Evolutionary conservation across 1,140 invertebrate genomes (phyloP).

Genomic region (Maniola jurtina): DNA sequence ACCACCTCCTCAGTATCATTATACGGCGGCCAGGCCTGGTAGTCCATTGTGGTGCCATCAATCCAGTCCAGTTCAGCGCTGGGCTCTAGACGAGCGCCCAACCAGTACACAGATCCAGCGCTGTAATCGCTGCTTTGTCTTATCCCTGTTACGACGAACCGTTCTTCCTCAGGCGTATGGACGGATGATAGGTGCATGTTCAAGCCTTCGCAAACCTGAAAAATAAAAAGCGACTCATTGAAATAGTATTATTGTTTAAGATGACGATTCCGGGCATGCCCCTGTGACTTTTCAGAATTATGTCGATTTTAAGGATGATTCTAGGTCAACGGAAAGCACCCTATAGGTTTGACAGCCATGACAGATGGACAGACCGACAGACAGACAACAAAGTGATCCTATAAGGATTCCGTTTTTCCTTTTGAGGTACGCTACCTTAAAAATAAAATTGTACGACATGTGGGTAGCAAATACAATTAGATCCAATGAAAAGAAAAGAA

Average conservation of each 20-base stretch:
- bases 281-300: too few species aligned
- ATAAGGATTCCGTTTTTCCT: too few species aligned
- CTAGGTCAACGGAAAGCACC: too few species aligned
- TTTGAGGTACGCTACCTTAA: too few species aligned
- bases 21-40: conserved; percentile 80
- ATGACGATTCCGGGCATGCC: too few species aligned
- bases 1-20: conserved; percentile 62
- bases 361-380: too few species aligned
- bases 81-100: conserved; percentile 75
- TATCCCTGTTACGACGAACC: conserved; percentile 82
- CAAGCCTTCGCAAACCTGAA: conserved; percentile 82
- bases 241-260: too few species aligned
- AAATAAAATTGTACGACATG: too few species aligned
- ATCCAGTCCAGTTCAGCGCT: conserved; percentile 77
- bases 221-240: conserved; percentile 3
- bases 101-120: conserved; percentile 84
- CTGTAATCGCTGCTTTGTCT: conserved; percentile 83
- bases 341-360: too few species aligned
- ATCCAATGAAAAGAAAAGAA: neutral
- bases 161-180: conserved; percentile 81
- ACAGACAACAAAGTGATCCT: too few species aligned
- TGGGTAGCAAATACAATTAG: too few species aligned
- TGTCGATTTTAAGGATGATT: too few species aligned
- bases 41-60: conserved; percentile 80
- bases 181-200: conserved; percentile 81